phyloP scores from a whole-genome alignment of 2,113 vertebrate species.

The Prunella fulvescens region DNA sequence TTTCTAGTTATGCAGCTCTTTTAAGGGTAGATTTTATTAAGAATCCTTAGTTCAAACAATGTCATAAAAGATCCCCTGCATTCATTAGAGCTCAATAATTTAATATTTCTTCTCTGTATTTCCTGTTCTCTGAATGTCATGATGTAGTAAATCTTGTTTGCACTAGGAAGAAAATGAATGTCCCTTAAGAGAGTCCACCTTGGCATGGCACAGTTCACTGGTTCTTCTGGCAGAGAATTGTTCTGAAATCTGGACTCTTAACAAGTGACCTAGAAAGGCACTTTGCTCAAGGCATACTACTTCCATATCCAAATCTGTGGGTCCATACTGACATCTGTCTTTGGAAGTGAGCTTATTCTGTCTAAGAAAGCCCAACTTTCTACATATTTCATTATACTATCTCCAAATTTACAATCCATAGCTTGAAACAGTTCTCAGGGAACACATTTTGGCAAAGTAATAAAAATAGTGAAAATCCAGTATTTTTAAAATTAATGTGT shows the following conservation, averaged over 20 bases:
- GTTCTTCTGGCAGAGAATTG: not conserved
- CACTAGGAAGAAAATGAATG: not conserved
- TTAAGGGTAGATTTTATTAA: not conserved
- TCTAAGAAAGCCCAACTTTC: not conserved
- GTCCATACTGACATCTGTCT: not conserved
- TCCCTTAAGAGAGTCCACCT: not conserved
- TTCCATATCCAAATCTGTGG: not conserved
- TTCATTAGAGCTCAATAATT: not conserved
- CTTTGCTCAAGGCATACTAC: not conserved
- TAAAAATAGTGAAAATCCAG: not conserved
- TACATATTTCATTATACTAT: not conserved
- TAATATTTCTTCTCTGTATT: not conserved
- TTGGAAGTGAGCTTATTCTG: not conserved
- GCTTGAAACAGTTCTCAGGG: not conserved
- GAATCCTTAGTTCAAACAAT: not conserved
- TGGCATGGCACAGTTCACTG: not conserved
- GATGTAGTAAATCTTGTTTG: not conserved
- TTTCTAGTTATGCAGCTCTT: not conserved
- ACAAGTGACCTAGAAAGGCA: not conserved
- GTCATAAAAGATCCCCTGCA: not conserved
- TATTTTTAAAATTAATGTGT: not conserved
- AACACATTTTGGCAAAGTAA: not conserved
- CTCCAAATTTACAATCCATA: not conserved
- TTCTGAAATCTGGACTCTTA: not conserved
- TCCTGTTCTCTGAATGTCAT: not conserved